Evolutionary conservation across 2,888 invertebrate genomes (phyloP).

Genomic region (Amphimallon solstitiale): DNA sequence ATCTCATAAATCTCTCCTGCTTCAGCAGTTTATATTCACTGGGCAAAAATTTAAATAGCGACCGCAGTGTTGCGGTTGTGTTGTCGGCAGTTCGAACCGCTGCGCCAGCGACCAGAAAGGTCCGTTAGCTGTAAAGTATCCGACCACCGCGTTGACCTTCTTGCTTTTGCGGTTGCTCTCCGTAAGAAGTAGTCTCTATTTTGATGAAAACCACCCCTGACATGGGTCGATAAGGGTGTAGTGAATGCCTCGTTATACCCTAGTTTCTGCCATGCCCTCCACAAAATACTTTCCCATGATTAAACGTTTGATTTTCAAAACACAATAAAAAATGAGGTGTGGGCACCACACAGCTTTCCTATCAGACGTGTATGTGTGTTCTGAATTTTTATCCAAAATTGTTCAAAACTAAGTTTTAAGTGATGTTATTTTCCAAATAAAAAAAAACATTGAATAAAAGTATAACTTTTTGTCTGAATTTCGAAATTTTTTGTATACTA

Average conservation of each 20-base stretch:
- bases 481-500: too few relatives aligned
- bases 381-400: too few relatives aligned
- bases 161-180: conserved; percentile 44
- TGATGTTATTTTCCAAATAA: too few relatives aligned
- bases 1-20: conserved; percentile 36
- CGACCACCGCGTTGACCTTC: conserved; percentile 41
- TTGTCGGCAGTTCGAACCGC: conserved; percentile 41
- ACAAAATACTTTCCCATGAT: too few relatives aligned
- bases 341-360: too few relatives aligned
- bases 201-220: conserved; percentile 41
- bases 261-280: too few relatives aligned
- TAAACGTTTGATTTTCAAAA: too few relatives aligned
- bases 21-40: conserved; percentile 33
- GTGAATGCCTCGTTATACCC: background rate
- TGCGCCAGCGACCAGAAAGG: conserved; percentile 41
- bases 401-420: too few relatives aligned
- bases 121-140: conserved; percentile 45
- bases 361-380: too few relatives aligned
- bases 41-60: conserved; percentile 35
- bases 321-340: too few relatives aligned
- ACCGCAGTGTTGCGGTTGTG: conserved; percentile 34
- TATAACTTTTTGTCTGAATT: too few relatives aligned
- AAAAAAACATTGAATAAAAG: too few relatives aligned
- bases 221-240: background rate
- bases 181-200: conserved; percentile 45